Base-by-base conservation (phyloP, 2,113 vertebrate species). In the Carassius auratus region DNA sequence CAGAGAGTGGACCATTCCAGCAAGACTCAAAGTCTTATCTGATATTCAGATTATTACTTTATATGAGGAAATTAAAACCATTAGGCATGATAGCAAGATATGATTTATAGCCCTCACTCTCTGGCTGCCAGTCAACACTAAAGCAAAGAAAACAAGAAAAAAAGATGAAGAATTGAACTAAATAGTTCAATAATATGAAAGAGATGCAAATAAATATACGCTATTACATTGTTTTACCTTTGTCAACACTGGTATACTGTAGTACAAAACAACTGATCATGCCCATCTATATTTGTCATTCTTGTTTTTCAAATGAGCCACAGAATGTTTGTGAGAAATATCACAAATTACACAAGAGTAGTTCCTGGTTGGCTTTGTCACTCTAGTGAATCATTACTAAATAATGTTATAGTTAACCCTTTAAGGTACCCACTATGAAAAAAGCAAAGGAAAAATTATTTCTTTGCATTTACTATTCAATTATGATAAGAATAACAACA, bases 41-140 rank as follows among this genome's bases (percentile, higher is more conserved):
- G 38, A 80, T 80, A 80, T 64, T 80, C 59, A 80, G 78, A 80
- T 68, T 30, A 48, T 50, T 78, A 19, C 17, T 19, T 36, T 33
- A 59, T 59, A 59, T 78, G 8, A 36, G 59, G 26, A 36, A 19
- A 36, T 57, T 57, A 69, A 36, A 69, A 36, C 52, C 15, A 55
- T 55, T 19, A 17, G 2, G 52, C 52, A 55, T 17, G 52, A 17
- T 17, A 17, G 52, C 15, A 19, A 73, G 19, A 45, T 69, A 64
- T 64, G 23, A 64, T 69, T 36, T 19, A 19, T 19, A 69, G 17
- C 3, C 8, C 30, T 68, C 5, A 3, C 30, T 30, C 3, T 33
- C 30, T 69, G 66, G 52, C 52, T 55, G 15, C 52, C 52, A 55
- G 14, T 55, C 15, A 55, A 17, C 4, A 55, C 15, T 55, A 17